These are phyloP conservation scores for Dolomedes plantarius DNA, from an alignment of 2,888 invertebrate species.

Conservation along the genomic window DNA sequence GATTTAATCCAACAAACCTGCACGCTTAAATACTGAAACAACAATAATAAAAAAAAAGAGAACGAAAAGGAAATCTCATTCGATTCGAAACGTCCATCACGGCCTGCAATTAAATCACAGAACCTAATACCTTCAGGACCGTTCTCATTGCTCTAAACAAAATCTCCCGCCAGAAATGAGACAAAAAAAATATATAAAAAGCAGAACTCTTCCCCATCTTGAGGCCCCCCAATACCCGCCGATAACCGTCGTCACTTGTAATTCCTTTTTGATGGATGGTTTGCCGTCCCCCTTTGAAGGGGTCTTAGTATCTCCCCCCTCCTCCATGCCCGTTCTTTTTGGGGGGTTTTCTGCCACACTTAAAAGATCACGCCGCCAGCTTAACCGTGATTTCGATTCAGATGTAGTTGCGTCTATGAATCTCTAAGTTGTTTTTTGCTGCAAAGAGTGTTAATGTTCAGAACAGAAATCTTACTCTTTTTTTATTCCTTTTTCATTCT, in stretches of 20 bases:
- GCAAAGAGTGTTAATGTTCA: no score
- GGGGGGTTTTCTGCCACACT: conserved; percentile 36
- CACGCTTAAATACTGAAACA: background rate
- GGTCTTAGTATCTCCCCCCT: background rate
- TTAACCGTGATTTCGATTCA: conserved; percentile 57
- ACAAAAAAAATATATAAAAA: no score
- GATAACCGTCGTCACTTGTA: conserved; percentile 66
- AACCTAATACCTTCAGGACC: background rate
- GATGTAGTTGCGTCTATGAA: conserved; percentile 5
- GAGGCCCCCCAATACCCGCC: conserved; percentile 3
- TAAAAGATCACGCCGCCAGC: conserved; percentile 60
- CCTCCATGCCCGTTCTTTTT: background rate
- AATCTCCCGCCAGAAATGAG: background rate
- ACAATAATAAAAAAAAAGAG: no score
- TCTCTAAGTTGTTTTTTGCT: background rate
- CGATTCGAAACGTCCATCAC: background rate
- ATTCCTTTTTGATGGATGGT: conserved; percentile 66
- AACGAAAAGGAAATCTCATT: background rate
- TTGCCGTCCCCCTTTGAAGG: conserved; percentile 1
- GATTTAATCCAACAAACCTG: background rate
- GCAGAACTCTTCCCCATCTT: background rate
- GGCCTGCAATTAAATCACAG: background rate
- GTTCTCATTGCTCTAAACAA: background rate
- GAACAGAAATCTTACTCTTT: no score
- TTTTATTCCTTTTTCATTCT: no score